These are phyloP conservation scores for Eupeodes latifasciatus DNA, from an alignment of 2,888 invertebrate genomes.

Conservation along the genomic window DNA sequence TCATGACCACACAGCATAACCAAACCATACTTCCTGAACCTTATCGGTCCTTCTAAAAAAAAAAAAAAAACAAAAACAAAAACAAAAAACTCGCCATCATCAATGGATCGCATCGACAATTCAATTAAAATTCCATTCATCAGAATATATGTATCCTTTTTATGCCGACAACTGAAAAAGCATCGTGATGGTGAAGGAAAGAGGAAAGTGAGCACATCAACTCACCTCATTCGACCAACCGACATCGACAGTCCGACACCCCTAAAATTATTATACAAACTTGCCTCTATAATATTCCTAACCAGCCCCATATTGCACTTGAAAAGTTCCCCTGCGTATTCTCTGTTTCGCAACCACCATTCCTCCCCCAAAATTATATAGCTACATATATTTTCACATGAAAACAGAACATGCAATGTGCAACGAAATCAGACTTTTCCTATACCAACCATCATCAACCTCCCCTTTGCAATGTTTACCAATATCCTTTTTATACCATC, in stretches of 20 bases:
- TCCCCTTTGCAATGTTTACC: constrained; percentile 30
- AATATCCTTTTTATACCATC: constrained; percentile 35
- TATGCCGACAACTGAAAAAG: constrained; percentile 70
- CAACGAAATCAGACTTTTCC: constrained; percentile 11
- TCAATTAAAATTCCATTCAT: constrained; percentile 75
- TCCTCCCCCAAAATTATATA: constrained; percentile 37
- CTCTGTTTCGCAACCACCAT: constrained; percentile 5
- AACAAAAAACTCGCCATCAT: constrained; percentile 24
- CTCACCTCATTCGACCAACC: neutral
- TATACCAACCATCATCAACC: neutral
- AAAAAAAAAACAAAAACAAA: neutral
- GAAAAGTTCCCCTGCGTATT: neutral
- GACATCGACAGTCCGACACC: neutral
- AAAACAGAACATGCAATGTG: constrained; percentile 47
- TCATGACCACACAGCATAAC: constrained; percentile 23
- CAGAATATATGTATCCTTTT: constrained; percentile 69
- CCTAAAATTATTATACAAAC: constrained; percentile 16
- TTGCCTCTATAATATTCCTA: constrained; percentile 21
- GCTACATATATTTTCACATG: constrained; percentile 25
- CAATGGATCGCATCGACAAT: constrained; percentile 66
- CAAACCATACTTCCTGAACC: neutral
- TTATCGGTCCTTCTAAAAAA: neutral
- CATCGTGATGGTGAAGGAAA: neutral
- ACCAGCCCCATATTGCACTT: constrained; percentile 6
- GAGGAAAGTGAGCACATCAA: too few relatives aligned